Evolutionary conservation across 2,888 invertebrate species (phyloP).

Genomic region (Taenaris catops): DNA sequence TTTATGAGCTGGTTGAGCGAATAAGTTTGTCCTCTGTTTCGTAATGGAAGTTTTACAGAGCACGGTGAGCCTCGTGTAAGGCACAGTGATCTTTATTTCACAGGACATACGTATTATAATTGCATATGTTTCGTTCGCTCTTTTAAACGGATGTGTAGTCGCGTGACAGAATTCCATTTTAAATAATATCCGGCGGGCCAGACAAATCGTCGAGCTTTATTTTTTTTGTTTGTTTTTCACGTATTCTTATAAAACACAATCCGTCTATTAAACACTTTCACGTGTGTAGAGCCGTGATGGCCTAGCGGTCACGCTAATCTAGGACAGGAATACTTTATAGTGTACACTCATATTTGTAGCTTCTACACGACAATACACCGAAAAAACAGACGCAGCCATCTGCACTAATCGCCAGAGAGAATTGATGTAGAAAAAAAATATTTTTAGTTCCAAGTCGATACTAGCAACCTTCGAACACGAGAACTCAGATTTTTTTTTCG

Average conservation of each 20-base stretch:
- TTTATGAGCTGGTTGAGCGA: constrained; percentile 9
- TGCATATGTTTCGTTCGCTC: neutral
- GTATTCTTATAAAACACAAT: constrained; percentile 14
- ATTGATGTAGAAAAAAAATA: too few species aligned
- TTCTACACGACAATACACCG: too few species aligned
- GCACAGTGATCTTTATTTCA: neutral
- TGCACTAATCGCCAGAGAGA: neutral
- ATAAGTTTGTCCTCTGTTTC: constrained; percentile 9
- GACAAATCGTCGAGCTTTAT: constrained; percentile 16
- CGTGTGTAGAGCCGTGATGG: too few species aligned
- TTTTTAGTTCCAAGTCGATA: too few species aligned
- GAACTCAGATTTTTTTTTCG: too few species aligned
- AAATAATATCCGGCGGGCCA: constrained; percentile 23
- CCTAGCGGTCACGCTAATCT: too few species aligned
- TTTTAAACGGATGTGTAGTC: constrained; percentile 17
- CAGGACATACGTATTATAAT: neutral
- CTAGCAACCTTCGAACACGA: too few species aligned
- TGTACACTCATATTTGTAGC: too few species aligned
- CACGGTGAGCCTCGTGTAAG: neutral
- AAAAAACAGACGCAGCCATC: too few species aligned
- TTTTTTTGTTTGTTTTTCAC: constrained; percentile 7
- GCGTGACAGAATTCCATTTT: constrained; percentile 23
- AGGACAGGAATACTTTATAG: too few species aligned
- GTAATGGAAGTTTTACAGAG: constrained; percentile 3
- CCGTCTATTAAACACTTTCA: constrained; percentile 16